phyloP scores from a whole-genome alignment of 2,888 invertebrate genomes.

The Heliconius ethilla region DNA sequence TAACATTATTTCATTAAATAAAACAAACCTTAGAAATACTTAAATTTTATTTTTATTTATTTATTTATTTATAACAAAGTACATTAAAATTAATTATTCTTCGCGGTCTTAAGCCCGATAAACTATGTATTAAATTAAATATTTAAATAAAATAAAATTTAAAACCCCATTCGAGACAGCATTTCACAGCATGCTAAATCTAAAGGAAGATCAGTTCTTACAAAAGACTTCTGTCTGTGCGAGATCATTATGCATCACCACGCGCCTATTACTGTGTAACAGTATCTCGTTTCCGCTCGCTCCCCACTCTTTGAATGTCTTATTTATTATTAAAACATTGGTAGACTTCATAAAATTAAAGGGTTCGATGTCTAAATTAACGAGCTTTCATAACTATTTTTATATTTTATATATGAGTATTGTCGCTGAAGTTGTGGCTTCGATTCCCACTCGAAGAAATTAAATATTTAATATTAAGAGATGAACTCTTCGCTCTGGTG shows the following conservation, averaged over 20 bases:
- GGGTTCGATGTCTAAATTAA: conserved; percentile 49
- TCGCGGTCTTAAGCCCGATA: no score
- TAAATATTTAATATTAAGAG: no score
- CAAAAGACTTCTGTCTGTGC: conserved; percentile 73
- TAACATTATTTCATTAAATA: conserved; percentile 25
- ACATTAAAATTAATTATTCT: no score
- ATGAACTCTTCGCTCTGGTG: no score
- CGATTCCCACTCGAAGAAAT: no score
- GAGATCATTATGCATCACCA: conserved; percentile 77
- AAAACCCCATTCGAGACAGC: conserved; percentile 62
- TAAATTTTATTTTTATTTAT: no score
- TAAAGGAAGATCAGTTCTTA: conserved; percentile 56
- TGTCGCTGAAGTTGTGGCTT: no score
- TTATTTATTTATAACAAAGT: no score
- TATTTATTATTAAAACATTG: conserved; percentile 64
- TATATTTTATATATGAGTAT: neutral
- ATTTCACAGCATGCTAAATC: conserved; percentile 56
- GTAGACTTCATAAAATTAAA: conserved; percentile 57
- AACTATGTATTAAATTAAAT: no score
- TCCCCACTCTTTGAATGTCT: conserved; percentile 53
- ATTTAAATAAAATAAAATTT: no score
- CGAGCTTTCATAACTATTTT: neutral
- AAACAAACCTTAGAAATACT: conserved; percentile 28
- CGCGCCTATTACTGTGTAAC: conserved; percentile 77
- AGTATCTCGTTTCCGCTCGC: conserved; percentile 76